Evolutionary conservation across 2,888 invertebrate species (phyloP), one percentile per base, ranked within the genome.

Genomic region (Leucophora obtusa): DNA sequence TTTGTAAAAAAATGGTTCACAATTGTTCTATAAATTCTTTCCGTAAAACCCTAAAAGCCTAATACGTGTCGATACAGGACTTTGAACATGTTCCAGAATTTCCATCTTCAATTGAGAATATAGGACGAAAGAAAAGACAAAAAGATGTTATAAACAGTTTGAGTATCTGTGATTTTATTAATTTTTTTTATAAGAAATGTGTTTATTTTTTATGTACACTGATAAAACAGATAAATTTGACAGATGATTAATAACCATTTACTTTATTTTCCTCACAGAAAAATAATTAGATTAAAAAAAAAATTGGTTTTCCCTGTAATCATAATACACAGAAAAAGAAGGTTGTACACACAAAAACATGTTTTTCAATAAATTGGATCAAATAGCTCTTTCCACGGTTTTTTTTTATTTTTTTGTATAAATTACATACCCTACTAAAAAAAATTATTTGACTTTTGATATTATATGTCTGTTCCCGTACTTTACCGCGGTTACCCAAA

Each of bases 1-100:
- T 62, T 72, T 76, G 43, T 73, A 59, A 43, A 76, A 63, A 76
- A 69, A 56, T 35, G 18, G 56, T 71, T 65, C 62, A 65, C 24
- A 73, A 58, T 66, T 83, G 53, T 83, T 82, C 86, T 90, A 90
- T 87, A 90, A 87, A 84, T 89, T 90, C 83, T 90, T 90, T 77
- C 90, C 90, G 85, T 90, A 90, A 86, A 90, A 89, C 84, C 90
- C 90, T 89, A 90, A 89, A 83, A 90, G 89, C 84, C 89, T 88
- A 86, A 90, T 89, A 86, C 90, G 88, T 83, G 89, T 90, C 83
- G 90, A 88, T 72, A 90, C 90, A 79, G 90, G 90, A 86, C 89
- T 90, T 87, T 90, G 90, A 85, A 89, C 89, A 85, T 88, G 89
- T 85, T 90, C 90, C 89, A 90, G 86, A 84, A 90, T 90, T 87